Evolutionary conservation across 2,888 invertebrate species (phyloP).

Genomic region (Didymodactylos carnosus): DNA sequence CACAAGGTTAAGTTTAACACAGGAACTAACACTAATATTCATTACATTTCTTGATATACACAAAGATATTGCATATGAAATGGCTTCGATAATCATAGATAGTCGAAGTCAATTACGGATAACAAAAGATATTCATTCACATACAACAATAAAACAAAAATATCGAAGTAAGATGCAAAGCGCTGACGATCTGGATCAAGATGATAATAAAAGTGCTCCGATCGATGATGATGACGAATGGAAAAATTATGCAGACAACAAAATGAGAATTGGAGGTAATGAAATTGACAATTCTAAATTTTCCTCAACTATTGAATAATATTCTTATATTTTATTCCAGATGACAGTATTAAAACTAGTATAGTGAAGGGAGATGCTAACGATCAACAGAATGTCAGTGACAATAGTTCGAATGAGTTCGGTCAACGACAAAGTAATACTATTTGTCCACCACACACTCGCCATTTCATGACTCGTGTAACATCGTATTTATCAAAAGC

Average conservation of each 20-base stretch:
- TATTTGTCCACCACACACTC: background rate
- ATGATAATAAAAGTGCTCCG: background rate
- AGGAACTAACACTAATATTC: background rate
- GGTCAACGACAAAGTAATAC: background rate
- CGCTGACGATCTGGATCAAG: background rate
- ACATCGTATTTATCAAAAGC: background rate
- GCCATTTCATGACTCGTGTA: background rate
- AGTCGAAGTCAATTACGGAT: background rate
- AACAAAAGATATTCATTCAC: too few species aligned
- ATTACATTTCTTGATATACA: background rate
- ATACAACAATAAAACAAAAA: too few species aligned
- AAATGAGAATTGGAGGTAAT: too few species aligned
- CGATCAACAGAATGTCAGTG: too few species aligned
- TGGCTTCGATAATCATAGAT: background rate
- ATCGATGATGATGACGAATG: background rate
- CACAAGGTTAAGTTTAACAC: background rate
- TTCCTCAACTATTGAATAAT: too few species aligned
- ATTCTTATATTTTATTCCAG: too few species aligned
- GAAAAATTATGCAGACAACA: too few species aligned
- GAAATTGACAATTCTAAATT: too few species aligned
- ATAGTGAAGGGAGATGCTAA: background rate
- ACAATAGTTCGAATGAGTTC: too few species aligned
- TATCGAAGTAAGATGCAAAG: too few species aligned
- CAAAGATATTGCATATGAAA: background rate
- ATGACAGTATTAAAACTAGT: background rate